Conservation (phyloP, 2,113 vertebrate genomes). For the Phocoena phocoena region DNA sequence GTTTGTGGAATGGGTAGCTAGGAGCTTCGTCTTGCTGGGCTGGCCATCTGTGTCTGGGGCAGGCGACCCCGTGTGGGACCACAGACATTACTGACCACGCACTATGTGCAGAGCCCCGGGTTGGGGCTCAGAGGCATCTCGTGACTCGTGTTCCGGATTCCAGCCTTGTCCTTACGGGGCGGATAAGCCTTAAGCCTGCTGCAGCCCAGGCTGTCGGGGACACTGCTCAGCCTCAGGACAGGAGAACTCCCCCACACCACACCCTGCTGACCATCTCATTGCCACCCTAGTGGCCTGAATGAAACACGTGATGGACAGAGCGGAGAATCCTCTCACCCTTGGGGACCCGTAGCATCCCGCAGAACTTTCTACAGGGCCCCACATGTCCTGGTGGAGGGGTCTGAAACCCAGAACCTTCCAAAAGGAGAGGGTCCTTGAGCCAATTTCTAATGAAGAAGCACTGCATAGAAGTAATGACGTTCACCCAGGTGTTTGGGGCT, state of each 20-base stretch:
- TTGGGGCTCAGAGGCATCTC: background rate
- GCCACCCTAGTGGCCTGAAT: background rate
- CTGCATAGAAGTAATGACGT: rapidly evolving
- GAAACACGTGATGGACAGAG: background rate
- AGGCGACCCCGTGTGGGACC: background rate
- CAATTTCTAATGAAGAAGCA: rapidly evolving
- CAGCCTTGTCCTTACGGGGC: background rate
- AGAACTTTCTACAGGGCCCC: background rate
- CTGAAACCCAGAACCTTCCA: background rate
- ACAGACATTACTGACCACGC: background rate
- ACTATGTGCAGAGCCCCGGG: background rate
- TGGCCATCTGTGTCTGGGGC: background rate
- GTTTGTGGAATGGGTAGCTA: background rate
- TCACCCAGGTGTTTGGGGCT: background rate
- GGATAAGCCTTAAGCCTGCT: background rate
- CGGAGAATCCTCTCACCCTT: background rate
- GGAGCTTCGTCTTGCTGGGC: background rate
- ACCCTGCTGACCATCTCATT: rapidly evolving
- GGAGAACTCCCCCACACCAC: rapidly evolving
- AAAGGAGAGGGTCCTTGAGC: background rate
- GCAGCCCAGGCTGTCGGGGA: rapidly evolving
- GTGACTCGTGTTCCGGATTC: background rate
- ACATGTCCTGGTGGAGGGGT: background rate
- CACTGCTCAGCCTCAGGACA: rapidly evolving
- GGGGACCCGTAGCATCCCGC: background rate